Evolutionary conservation across 2,888 invertebrate genomes (phyloP), one percentile per base, ranked within the genome.

Genomic region (Villa cingulata): DNA sequence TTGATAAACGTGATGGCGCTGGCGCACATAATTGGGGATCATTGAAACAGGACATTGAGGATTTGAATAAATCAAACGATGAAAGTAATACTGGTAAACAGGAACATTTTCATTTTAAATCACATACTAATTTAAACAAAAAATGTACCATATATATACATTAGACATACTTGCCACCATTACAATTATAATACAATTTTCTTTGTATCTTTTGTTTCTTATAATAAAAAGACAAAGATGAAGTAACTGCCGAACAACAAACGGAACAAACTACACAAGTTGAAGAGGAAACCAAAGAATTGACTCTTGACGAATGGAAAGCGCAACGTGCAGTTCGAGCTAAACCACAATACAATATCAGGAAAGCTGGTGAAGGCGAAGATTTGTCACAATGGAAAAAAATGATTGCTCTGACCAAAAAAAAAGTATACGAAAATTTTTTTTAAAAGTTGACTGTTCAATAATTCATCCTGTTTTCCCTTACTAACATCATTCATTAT

Each of bases 11-110:
- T 57, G 92, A 95, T 61, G 95, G 94, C 58, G 86, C 81, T 68
- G 95, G 94, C 55, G 83, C 91, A 56, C 89, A 90, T 70, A 95
- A 95, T 74, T 95, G 95, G 94, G 94, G 94, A 59, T 87, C 86
- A 55, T 79, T 87, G 60, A 87, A 87, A 72, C 92, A 94, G 68
- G 88, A 91, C 59, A 80, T 91, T 60, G 89, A 84, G 76, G 68
- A 66, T 48, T 52, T 62, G 19, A 65, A 60, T 48, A 65, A 65
- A 57, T 53, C 60, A 7, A 61, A 59, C 51, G 54, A 60, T 37
- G 54, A 58, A 37, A 56, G 61, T 48, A 48, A 38, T 19, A 37
- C 32, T 43, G 34, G 29, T 34, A 10, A 42, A 16, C 9, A 18
- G 17, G 15, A 34, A 17, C 19, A 41, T 34, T 46, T 40, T 41